Percentiles rank a stretch among this genome's conserved stretches.
Evolutionary conservation across 2,113 vertebrate genomes (phyloP).

Genomic region (Erythrolamprus reginae): DNA sequence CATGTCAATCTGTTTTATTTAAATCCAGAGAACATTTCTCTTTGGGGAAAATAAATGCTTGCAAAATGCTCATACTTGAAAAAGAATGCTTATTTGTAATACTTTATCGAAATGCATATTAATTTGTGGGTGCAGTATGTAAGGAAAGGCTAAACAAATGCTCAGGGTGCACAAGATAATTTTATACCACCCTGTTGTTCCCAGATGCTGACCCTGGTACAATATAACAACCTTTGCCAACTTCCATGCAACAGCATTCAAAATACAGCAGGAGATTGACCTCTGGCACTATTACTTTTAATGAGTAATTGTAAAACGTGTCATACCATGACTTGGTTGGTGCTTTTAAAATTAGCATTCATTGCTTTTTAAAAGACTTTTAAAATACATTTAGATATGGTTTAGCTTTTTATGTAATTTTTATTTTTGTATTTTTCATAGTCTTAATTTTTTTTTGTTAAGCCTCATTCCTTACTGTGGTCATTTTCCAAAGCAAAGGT

Average conservation of each 20-base stretch:
- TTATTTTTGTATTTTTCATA: not conserved
- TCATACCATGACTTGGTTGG: not conserved
- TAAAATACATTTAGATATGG: not conserved
- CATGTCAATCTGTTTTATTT: not conserved
- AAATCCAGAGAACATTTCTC: not conserved
- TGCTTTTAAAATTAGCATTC: not conserved
- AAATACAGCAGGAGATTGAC: not conserved
- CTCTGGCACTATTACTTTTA: not conserved
- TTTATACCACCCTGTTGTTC: not conserved
- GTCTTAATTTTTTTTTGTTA: not conserved
- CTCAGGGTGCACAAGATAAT: not conserved
- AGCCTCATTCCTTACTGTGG: not conserved
- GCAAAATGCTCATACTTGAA: not conserved
- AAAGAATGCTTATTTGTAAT: not conserved
- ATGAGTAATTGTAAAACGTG: not conserved
- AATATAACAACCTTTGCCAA: not conserved
- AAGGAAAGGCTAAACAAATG: not conserved
- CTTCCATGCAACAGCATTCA: not conserved
- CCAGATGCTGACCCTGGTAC: not conserved
- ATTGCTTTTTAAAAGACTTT: not conserved
- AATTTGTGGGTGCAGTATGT: not conserved
- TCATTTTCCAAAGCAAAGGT: not conserved
- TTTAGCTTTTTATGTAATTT: not conserved
- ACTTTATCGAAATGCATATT: not conserved
- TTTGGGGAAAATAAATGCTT: not conserved